Base-by-base conservation (phyloP, 2,797 vertebrate species). In the Potorous gilbertii region DNA sequence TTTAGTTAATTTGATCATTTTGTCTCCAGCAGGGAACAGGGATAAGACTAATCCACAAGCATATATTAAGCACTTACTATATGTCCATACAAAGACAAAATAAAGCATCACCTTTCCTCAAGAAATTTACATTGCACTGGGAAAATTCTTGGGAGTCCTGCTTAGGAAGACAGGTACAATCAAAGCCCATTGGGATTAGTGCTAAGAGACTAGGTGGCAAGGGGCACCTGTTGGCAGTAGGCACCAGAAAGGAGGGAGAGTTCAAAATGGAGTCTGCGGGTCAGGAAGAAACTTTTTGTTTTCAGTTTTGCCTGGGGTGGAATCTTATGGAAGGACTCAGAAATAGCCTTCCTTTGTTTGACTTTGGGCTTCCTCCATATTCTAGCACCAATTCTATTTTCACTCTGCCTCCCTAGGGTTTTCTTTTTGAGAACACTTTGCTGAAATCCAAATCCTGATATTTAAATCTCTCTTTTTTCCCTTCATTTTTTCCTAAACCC, bases 1-100 rank as follows among this genome's bases (percentile, higher is more conserved):
- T 97, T 95, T 46, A 96, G 34, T 97, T 91, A 94, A 95, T 54
- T 66, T 93, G 92, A 96, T 95, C 34, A 96, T 55, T 95, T 92
- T 92, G 91, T 95, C 1, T 34, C 50, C 93, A 93, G 92, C 54
- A 95, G 74, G 93, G 96, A 92, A 34, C 90, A 92, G 96, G 89
- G 21, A 93, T 74, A 3, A 57, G 94, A 34, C 62, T 55, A 66
- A 74, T 54, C 9, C 89, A n/a, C 1, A 12, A 90, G 87, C 54
- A 27, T 55, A 1, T 54, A 92, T 5, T 56, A 91, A 91, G 34
- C 16, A 40, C 27, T 31, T 93, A 5, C 56, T 90, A 92, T 55
- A 56, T 12, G 54, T 8, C 89, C 21, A 40, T 87, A 89, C 56
- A 91, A 55, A 95, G 92, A 94, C 40, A 93, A 74, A 8, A 56